Evolutionary conservation across 2,113 vertebrate species (phyloP).

Genomic region (Numida meleagris): DNA sequence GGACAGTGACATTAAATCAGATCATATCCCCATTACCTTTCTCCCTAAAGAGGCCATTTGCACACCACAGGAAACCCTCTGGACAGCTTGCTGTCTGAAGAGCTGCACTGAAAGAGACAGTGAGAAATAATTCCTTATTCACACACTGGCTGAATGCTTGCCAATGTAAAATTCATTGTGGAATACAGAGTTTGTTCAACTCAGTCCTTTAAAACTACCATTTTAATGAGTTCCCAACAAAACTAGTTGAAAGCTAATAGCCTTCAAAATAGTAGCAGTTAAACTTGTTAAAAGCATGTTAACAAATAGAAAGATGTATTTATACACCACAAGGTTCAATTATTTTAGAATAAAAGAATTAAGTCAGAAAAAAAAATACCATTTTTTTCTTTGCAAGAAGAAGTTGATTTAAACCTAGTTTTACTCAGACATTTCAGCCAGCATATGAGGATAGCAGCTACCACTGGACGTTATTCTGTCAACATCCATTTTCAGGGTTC

Average conservation of each 20-base stretch:
- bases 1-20: neutral
- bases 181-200: neutral
- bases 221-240: neutral
- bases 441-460: neutral
- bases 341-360: neutral
- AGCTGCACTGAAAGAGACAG: neutral
- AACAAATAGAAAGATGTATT: neutral
- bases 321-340: neutral
- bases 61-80: neutral
- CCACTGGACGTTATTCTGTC: neutral
- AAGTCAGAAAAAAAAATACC: neutral
- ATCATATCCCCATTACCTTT: neutral
- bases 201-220: neutral
- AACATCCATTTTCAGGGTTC: conserved; percentile 36
- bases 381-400: neutral
- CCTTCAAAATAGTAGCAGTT: neutral
- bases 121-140: neutral
- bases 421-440: neutral
- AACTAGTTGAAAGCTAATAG: neutral
- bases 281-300: neutral
- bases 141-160: neutral
- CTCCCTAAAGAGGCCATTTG: neutral
- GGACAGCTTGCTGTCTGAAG: neutral
- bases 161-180: neutral
- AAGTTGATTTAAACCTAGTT: conserved; percentile 4